A percentile compares a stretch with the other conserved stretches of the same genome.
These are phyloP conservation scores for Sicus ferrugineus DNA, from an alignment of 2,888 invertebrate genomes.

Conservation along the genomic window DNA sequence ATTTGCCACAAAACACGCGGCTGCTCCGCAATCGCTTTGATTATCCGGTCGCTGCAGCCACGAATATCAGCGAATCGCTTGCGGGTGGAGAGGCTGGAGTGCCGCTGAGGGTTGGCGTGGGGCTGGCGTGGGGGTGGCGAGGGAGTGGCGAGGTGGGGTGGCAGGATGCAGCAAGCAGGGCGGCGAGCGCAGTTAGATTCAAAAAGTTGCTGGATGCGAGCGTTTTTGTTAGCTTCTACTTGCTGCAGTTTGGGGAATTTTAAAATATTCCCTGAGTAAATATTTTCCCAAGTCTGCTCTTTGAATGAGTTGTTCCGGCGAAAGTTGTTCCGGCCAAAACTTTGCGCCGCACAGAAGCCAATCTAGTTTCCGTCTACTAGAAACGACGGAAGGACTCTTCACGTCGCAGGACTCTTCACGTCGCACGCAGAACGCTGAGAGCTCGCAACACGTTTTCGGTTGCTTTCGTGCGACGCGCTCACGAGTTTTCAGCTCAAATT, in stretches of 20 bases:
- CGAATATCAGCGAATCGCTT: not conserved
- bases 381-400: constrained; percentile 42
- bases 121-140: not conserved
- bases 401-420: not conserved
- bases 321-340: constrained; percentile 29
- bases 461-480: too few relatives aligned
- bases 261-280: constrained; percentile 1
- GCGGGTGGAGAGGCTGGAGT: not conserved
- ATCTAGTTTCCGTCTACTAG: constrained; percentile 50
- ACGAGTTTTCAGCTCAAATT: too few relatives aligned
- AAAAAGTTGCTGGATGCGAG: too few relatives aligned
- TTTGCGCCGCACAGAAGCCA: constrained; percentile 40
- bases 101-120: not conserved
- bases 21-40: constrained; percentile 16
- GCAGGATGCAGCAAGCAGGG: not conserved
- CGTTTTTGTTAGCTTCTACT: not conserved
- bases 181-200: too few relatives aligned
- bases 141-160: too few relatives aligned
- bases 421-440: too few relatives aligned
- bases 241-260: not conserved
- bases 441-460: too few relatives aligned
- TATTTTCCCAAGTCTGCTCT: not conserved
- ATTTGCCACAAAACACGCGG: constrained; percentile 6
- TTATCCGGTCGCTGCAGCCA: not conserved
- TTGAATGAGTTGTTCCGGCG: not conserved